These are phyloP conservation scores for Polydrusus pterygomalis DNA, from an alignment of 2,888 invertebrate species.

Conservation along the genomic window DNA sequence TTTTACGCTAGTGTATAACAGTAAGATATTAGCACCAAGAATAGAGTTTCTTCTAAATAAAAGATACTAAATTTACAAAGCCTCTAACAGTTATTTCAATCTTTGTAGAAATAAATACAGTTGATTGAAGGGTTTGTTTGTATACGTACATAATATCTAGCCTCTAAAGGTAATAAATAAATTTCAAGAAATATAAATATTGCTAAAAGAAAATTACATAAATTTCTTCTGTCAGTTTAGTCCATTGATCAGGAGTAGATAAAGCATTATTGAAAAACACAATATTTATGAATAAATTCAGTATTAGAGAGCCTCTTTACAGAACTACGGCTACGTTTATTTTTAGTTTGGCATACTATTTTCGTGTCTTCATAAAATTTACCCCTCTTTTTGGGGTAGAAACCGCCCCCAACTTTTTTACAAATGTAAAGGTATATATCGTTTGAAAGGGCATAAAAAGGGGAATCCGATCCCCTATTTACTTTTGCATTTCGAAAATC, in stretches of 20 bases:
- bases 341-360: too few relatives aligned
- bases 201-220: not conserved
- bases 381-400: too few relatives aligned
- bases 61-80: not conserved
- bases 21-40: constrained; percentile 20
- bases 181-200: not conserved
- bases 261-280: not conserved
- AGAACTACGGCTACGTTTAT: too few relatives aligned
- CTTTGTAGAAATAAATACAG: constrained; percentile 1
- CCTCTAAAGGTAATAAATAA: constrained; percentile 10
- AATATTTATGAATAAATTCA: too few relatives aligned
- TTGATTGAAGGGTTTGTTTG: not conserved
- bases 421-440: too few relatives aligned
- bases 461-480: too few relatives aligned
- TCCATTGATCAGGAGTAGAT: not conserved
- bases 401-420: too few relatives aligned
- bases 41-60: not conserved
- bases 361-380: too few relatives aligned
- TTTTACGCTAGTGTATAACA: constrained; percentile 6
- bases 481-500: too few relatives aligned
- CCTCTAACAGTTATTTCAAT: constrained; percentile 9
- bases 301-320: too few relatives aligned
- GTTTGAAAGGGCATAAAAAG: too few relatives aligned
- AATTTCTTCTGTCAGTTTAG: not conserved
- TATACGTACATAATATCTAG: not conserved